Evolutionary conservation across 1,140 invertebrate species (phyloP).

Genomic region (Pygmarrhopalites habei): DNA sequence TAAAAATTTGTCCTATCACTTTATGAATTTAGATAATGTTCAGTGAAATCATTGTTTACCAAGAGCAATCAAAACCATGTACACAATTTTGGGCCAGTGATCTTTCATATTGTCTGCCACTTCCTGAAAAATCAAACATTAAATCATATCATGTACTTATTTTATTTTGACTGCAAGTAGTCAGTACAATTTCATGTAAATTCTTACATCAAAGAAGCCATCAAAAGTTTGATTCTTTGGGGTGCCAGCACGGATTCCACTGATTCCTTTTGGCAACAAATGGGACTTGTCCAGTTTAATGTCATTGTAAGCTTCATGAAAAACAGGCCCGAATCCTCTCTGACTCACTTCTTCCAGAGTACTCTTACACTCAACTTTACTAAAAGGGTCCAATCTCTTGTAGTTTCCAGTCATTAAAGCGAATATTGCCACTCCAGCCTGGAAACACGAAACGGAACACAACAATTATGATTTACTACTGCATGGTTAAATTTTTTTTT

Average conservation of each 20-base stretch:
- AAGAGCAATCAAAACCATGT: conserved; percentile 54
- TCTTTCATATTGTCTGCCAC: conserved; percentile 53
- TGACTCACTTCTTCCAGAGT: too few relatives aligned
- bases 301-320: too few relatives aligned
- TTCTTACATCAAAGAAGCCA: too few relatives aligned
- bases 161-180: background rate
- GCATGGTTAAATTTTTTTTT: conserved; percentile 34
- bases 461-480: background rate
- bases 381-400: background rate
- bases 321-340: too few relatives aligned
- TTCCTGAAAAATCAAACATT: conserved; percentile 44
- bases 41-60: too few relatives aligned
- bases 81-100: conserved; percentile 56
- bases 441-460: background rate
- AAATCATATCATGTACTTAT: background rate
- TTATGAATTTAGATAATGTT: background rate
- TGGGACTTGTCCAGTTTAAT: too few relatives aligned
- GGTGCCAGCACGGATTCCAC: too few relatives aligned
- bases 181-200: too few relatives aligned
- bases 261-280: too few relatives aligned
- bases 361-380: background rate
- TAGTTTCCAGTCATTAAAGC: background rate
- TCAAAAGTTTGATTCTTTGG: too few relatives aligned
- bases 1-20: background rate
- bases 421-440: background rate